phyloP scores from a whole-genome alignment of 1,140 invertebrate genomes.

The Lepidurus arcticus region DNA sequence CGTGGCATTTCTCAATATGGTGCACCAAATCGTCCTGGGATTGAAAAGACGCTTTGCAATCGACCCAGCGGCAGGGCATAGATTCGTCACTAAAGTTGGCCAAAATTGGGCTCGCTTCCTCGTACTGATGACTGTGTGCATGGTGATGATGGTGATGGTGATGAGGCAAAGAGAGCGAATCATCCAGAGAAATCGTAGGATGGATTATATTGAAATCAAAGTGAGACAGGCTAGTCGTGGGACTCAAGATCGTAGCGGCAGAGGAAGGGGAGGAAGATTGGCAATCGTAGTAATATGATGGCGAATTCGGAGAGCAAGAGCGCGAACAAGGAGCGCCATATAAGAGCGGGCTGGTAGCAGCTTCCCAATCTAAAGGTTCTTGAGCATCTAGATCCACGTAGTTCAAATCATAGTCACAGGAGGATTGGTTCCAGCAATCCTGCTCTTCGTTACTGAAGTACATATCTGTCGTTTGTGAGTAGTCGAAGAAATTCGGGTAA shows the following conservation, averaged over 20 bases:
- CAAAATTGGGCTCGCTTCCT: neutral
- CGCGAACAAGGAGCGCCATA: neutral
- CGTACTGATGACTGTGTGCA: neutral
- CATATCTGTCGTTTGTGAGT: slow-evolving; percentile 5
- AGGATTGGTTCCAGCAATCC: neutral
- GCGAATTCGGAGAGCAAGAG: neutral
- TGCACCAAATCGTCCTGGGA: slow-evolving; percentile 73
- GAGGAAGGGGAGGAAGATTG: neutral
- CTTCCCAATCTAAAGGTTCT: slow-evolving; percentile 8
- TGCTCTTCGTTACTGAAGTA: neutral
- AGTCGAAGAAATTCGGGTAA: slow-evolving; percentile 8
- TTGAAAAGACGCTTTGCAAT: slow-evolving; percentile 70
- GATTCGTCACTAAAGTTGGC: slow-evolving; percentile 17
- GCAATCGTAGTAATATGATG: slow-evolving; percentile 13
- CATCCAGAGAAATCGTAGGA: neutral
- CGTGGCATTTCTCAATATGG: slow-evolving; percentile 85
- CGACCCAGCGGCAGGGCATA: slow-evolving; percentile 68
- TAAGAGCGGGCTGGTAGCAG: neutral
- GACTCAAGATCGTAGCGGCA: neutral
- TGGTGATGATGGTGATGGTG: neutral
- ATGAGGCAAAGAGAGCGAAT: neutral
- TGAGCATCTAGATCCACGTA: neutral
- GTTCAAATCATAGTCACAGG: neutral
- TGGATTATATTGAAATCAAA: neutral
- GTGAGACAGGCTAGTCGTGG: neutral